Evolutionary conservation across 2,797 vertebrate genomes (phyloP), one percentile per base, ranked within the genome.

Genomic region (Novumbra hubbsi): DNA sequence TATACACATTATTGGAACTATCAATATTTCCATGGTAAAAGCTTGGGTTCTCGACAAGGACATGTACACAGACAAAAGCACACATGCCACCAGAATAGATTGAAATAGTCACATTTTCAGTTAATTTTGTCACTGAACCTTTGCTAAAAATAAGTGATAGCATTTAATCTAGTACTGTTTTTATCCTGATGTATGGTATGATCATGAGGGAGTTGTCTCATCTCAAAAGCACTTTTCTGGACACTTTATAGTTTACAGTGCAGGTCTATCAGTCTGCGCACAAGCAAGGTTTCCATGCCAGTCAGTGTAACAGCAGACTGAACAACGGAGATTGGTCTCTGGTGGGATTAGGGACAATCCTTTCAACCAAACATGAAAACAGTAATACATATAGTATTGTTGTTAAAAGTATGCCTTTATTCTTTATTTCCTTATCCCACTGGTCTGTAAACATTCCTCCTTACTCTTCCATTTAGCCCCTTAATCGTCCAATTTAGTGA

Each of bases 211-310:
- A 55, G 34, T 68, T 48, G 16, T 68, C 34, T 66, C 52, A 17
- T 73, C 49, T 71, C 65, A 34, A 67, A 67, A 71, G 60, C 74
- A 73, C n/a, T 67, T 73, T 45, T 48, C 12, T 68, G 68, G 52
- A 50, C 71, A 76, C 73, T 79, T 55, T 70, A 62, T 38, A 75
- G 68, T 73, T 32, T 27, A 77, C 34, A 66, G 64, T 70, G 66
- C 66, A 50, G 3, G 48, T 55, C 69, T 57, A 72, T 60, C 27
- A 2, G 48, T 55, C 69, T 48, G 72, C 73, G 11, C 55, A 60
- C 9, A 80, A 75, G 72, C 72, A 75, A 69, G 34, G 73, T 71
- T 75, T 75, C 65, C 73, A 75, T 77, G 70, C 75, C 75, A 80
- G 72, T 80, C 77, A 69, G 45, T 75, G 68, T 70, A 50, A 41